These are phyloP conservation scores for Aradophagus sp. DNA, from an alignment of 1,140 invertebrate species.

Conservation along the genomic window DNA sequence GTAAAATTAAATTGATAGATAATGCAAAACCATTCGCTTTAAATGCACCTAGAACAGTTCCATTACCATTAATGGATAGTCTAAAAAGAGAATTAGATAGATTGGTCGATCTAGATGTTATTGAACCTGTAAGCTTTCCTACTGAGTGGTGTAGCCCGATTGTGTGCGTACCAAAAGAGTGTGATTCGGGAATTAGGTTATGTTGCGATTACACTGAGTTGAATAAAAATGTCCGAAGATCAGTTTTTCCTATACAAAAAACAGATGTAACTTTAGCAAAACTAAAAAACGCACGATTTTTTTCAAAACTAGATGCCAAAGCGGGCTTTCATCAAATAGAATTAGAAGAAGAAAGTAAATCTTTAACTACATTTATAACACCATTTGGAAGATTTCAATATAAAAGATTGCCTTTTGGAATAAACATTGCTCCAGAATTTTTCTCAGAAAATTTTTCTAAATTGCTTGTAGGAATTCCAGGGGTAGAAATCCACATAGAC, in stretches of 20 bases:
- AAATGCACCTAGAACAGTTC: neutral
- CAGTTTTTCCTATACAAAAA: conserved; percentile 12
- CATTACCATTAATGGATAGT: conserved; percentile 9
- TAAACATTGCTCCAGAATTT: conserved; percentile 54
- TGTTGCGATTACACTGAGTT: conserved; percentile 1
- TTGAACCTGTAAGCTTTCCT: neutral
- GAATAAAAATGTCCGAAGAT: conserved; percentile 2
- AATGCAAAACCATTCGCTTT: conserved; percentile 1
- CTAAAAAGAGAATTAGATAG: conserved; percentile 3
- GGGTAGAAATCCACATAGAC: conserved; percentile 58
- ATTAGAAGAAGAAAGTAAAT: conserved; percentile 11
- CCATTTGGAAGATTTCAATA: conserved; percentile 52
- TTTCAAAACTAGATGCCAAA: conserved; percentile 26
- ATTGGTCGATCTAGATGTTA: neutral
- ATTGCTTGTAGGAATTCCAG: conserved; percentile 44
- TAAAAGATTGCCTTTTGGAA: conserved; percentile 57
- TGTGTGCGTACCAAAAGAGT: conserved; percentile 5
- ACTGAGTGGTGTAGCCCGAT: conserved; percentile 10
- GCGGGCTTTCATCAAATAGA: conserved; percentile 25
- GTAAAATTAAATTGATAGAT: conserved; percentile 7
- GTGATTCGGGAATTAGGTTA: neutral
- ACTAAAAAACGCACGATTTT: conserved; percentile 16
- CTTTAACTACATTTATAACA: conserved; percentile 24
- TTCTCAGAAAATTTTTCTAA: conserved; percentile 50
- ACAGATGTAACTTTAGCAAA: conserved; percentile 18